Base-by-base conservation (phyloP, 2,888 invertebrate species). In the Thera obeliscata region DNA sequence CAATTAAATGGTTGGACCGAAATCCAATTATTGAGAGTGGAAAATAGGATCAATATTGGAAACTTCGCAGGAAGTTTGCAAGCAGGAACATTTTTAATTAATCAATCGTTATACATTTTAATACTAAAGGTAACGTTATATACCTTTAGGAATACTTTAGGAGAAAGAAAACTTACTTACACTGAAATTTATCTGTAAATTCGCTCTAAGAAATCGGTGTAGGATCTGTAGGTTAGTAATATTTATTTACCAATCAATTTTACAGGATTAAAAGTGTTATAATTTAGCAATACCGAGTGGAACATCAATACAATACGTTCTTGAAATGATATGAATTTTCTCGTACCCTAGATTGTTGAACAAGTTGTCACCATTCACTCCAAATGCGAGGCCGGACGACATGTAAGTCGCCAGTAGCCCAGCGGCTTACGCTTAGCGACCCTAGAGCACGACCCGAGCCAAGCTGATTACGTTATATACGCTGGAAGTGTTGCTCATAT, bases 351-450 rank as follows among this genome's bases (percentile, higher is more conserved):
- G 93, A 91, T 90, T 92, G 85, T 88, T 90, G 92, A 88, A 87
- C 90, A 93, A 92, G 91, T 88, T 90, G 81, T 88, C 93, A 71
- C 89, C 92, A 85, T 90, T 91, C 87, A 81, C 90, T 74, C 81
- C 89, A 77, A 88, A 87, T 82, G 84, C 83, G 82, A 85, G 78
- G 82, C 89, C 88, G 72, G 93, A 93, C 68, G 93, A 93, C 82
- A 90, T 90, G 93, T 93, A 91, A 93, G 93, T 92, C 81, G 80
- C 79, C 75, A 72, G 69, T 73, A 70, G 71, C 75, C 74, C 75
- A 78, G 63, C 72, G 74, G 89, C 89, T 88, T 89, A 84, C 81
- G 89, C 88, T 89, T 90, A 87, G 86, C 82, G 82, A 80, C 80
- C 85, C 83, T 89, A 87, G 73, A 87, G 88, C 89, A 89, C 89